Evolutionary conservation across 2,888 invertebrate species (phyloP), one percentile per base, ranked within the genome.

Genomic region (Bruchidius siliquastri): DNA sequence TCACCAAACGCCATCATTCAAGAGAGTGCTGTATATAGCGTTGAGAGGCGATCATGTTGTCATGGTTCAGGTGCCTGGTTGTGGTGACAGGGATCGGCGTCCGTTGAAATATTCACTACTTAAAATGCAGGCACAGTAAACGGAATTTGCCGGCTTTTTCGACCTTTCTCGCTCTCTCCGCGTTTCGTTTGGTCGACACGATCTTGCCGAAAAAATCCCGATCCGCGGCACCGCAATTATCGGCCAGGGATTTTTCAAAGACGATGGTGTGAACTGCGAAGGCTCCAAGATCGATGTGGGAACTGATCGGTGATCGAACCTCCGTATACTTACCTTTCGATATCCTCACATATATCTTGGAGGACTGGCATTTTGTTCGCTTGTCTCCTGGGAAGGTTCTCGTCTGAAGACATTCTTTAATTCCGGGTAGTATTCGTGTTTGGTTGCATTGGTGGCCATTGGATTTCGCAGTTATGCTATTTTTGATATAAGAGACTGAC

Each of bases 51-150:
- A 49, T 49, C 49, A 49, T 49, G 49, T 49, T 49, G 49, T 49
- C 49, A 49, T 8, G 49, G 49, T 49, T 49, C 49, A 13, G 26
- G 49, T 49, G 49, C 49, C 49, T 49, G 49, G 49, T 49, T 13
- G 49, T 13, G 49, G 49, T 49, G 49, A 49, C 49, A 82, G 80
- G 81, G 78, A 82, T 82, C 81, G 80, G 81, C 80, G 78, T 79
- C 80, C 80, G 73, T 80, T 82, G 82, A 83, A 81, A 83, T 83
- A 83, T 83, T 81, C 81, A 80, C 83, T 82, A 81, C 78, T 83
- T 83, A 82, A 83, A 83, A 83, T 83, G 83, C 83, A 83, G 82
- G 49, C 49, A 13, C 49, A 49, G 49, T 49, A 49, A 49, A 49
- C 49, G 49, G 49, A 49, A 49, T 49, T 49, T 18, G 49, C 49